Evolutionary conservation across 2,797 vertebrate genomes (phyloP).

Genomic region (Xiphorhynchus erythropygius): DNA sequence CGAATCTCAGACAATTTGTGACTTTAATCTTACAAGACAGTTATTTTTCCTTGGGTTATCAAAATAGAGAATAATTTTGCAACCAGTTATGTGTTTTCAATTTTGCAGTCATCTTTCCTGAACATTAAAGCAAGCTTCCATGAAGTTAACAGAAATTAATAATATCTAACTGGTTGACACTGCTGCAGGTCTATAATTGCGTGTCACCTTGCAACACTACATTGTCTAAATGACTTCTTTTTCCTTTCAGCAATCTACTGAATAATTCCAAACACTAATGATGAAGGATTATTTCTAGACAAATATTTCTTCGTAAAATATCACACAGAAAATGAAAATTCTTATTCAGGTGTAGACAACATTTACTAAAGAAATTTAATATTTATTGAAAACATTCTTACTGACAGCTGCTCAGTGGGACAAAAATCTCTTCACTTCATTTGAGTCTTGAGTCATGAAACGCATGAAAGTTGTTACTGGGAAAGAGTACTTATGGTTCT

Average conservation of each 20-base stretch:
- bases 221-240: constrained; percentile 66
- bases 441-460: background rate
- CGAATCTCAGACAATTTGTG: background rate
- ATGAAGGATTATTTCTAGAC: constrained; percentile 37
- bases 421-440: constrained; percentile 50
- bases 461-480: background rate
- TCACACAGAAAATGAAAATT: background rate
- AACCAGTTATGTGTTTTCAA: background rate
- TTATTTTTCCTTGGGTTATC: background rate
- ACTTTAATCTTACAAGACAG: background rate
- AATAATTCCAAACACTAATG: constrained; percentile 22
- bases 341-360: background rate
- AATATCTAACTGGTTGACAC: constrained; percentile 32
- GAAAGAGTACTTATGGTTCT: background rate
- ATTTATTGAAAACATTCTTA: constrained; percentile 32
- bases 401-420: constrained; percentile 38
- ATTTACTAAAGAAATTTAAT: constrained; percentile 6
- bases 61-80: background rate
- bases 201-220: constrained; percentile 24
- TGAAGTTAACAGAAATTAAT: constrained; percentile 40
- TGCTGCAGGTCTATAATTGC: constrained; percentile 1
- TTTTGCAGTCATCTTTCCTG: background rate
- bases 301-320: constrained; percentile 57
- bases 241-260: constrained; percentile 26
- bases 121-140: constrained; percentile 2